Evolutionary conservation across 2,113 vertebrate species (phyloP).

Genomic region (Ptychochromis oligacanthus): DNA sequence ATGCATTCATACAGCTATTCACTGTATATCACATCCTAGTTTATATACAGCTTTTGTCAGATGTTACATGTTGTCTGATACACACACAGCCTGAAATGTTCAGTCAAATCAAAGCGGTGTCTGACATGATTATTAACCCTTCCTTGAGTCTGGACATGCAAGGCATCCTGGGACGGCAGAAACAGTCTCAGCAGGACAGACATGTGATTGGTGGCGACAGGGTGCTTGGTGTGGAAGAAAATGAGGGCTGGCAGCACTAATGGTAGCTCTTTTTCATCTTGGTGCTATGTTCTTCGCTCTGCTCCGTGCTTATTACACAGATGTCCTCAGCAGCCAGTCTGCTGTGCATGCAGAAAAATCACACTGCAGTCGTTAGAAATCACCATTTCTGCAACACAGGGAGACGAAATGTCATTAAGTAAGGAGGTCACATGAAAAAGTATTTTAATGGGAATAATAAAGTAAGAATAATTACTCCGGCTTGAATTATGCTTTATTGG

Average conservation of each 20-base stretch:
- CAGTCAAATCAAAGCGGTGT: constrained; percentile 27
- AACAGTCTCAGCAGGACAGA: constrained; percentile 7
- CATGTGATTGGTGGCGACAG: constrained; percentile 36
- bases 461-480: neutral
- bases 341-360: neutral
- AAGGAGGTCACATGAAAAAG: neutral
- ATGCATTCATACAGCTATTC: neutral
- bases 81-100: constrained; percentile 10
- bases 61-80: constrained; percentile 3
- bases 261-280: constrained; percentile 41
- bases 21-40: neutral
- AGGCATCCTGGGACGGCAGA: constrained; percentile 26
- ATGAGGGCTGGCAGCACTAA: constrained; percentile 46
- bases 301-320: constrained; percentile 19
- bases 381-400: neutral
- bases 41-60: neutral
- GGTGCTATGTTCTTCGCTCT: constrained; percentile 8
- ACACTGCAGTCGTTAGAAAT: neutral
- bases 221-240: constrained; percentile 28
- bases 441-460: neutral
- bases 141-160: constrained; percentile 15
- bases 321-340: neutral
- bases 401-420: neutral
- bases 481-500: neutral
- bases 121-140: constrained; percentile 26